Evolutionary conservation across 2,113 vertebrate species (phyloP), one percentile per base, ranked within the genome.

Genomic region (Lophotis ruficrista): DNA sequence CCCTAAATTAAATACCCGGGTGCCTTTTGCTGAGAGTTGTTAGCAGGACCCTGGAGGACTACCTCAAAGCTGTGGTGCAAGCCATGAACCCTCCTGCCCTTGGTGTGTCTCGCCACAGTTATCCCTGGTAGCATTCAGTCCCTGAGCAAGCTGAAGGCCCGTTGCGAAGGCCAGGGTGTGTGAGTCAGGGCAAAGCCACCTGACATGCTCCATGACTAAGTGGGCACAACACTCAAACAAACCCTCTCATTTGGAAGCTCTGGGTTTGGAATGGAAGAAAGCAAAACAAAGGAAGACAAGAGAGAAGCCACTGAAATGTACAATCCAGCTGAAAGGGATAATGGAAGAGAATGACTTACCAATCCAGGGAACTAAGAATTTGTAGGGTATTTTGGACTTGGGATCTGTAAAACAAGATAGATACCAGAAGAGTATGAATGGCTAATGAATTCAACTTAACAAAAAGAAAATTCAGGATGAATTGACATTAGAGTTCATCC

Each of bases 351-450:
- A 81, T 33, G 75, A 62, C 89, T 91, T 92, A 96, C 97, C 95
- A 4, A 94, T 95, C 97, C 97, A 97, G n/a, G 96, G 93, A 70
- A 66, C 1, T 4, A 94, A 1, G n/a, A 94, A 79, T 21, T 22
- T 37, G 50, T 97, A 97, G 35, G 69, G 13, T 17, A 84, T 0
- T 8, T 7, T 13, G n/a, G 87, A 1, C 86, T 97, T 97, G 14
- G 57, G 45, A 60, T 97, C 97, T 97, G 79, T 54, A 65, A 78
- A 77, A 53, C 30, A 30, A 43, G 92, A 16, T 14, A 53, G n/a
- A 9, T 4, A 62, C 8, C n/a, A 75, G 43, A 68, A 53, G 33
- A 30, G 25, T 11, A 38, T 54, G 15, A 86, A n/a, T 28, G 60
- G 30, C 9, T 75, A 38, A 66, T 64, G 20, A 83, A 72, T 72